phyloP scores from a whole-genome alignment of 2,113 vertebrate species.

The Camelus bactrianus region DNA sequence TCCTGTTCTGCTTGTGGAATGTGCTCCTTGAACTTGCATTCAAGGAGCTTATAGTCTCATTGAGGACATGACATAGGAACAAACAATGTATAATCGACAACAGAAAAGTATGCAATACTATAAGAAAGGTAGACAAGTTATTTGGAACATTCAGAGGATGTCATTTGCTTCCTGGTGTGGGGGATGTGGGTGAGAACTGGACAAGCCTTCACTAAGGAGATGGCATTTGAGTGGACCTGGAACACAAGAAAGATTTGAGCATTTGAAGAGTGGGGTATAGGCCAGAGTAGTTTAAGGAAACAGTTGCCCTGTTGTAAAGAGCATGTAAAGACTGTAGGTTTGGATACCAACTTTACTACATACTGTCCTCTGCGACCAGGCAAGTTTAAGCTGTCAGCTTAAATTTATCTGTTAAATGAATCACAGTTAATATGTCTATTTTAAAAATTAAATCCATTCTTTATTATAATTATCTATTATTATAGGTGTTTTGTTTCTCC shows the following conservation, averaged over 20 bases:
- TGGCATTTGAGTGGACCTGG: background rate
- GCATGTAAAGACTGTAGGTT: background rate
- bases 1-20: background rate
- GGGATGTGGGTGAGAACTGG: background rate
- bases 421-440: background rate
- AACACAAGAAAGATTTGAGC: background rate
- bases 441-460: background rate
- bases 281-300: background rate
- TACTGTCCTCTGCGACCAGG: background rate
- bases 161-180: background rate
- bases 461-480: constrained; percentile 22
- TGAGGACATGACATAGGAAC: background rate
- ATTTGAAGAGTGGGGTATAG: background rate
- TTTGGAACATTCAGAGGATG: background rate
- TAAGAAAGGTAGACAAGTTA: background rate
- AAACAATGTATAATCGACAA: background rate
- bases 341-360: background rate
- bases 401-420: background rate
- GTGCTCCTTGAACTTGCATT: background rate
- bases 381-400: background rate
- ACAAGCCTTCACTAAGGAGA: background rate
- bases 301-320: background rate
- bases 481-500: constrained; percentile 24
- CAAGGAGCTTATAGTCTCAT: background rate
- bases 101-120: background rate